Evolutionary conservation across 1,140 invertebrate species (phyloP).

Genomic region (Coenobita brevimanus): DNA sequence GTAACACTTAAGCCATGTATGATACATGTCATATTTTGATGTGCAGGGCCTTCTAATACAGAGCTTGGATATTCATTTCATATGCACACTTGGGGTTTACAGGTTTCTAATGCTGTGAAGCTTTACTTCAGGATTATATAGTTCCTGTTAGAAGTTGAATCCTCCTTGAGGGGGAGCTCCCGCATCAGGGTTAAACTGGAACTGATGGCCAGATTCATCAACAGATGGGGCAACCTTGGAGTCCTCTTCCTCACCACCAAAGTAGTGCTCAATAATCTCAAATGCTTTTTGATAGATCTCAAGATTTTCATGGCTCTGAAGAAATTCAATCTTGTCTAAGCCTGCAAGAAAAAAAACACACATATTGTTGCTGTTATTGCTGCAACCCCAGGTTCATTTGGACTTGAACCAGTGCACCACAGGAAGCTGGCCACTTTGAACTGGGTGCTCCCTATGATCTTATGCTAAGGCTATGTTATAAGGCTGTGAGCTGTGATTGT

Average conservation of each 20-base stretch:
- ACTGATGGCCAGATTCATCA: constrained; percentile 79
- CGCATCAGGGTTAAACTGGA: constrained; percentile 73
- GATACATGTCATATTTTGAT: constrained; percentile 4
- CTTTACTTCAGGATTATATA: constrained; percentile 15
- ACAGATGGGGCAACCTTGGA: constrained; percentile 84
- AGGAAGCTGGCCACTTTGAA: too few species aligned
- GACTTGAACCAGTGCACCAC: too few species aligned
- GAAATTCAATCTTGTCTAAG: constrained; percentile 96
- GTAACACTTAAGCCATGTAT: too few species aligned
- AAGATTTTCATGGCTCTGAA: constrained; percentile 96
- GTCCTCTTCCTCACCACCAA: constrained; percentile 91
- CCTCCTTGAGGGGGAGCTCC: constrained; percentile 67
- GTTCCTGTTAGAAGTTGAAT: constrained; percentile 69
- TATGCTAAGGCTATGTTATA: too few species aligned
- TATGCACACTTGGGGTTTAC: constrained; percentile 22
- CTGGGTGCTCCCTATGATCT: too few species aligned
- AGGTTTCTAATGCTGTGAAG: constrained; percentile 43
- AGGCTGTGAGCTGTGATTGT: too few species aligned
- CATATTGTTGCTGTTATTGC: too few species aligned
- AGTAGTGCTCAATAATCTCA: constrained; percentile 97
- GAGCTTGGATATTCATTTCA: neutral
- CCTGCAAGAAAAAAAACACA: constrained; percentile 79
- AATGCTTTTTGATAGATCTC: constrained; percentile 98
- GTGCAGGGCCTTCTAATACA: constrained; percentile 23
- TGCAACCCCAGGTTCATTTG: too few species aligned